Evolutionary conservation across 1,140 invertebrate genomes (phyloP).

Genomic region (Lordiphosa mommai): DNA sequence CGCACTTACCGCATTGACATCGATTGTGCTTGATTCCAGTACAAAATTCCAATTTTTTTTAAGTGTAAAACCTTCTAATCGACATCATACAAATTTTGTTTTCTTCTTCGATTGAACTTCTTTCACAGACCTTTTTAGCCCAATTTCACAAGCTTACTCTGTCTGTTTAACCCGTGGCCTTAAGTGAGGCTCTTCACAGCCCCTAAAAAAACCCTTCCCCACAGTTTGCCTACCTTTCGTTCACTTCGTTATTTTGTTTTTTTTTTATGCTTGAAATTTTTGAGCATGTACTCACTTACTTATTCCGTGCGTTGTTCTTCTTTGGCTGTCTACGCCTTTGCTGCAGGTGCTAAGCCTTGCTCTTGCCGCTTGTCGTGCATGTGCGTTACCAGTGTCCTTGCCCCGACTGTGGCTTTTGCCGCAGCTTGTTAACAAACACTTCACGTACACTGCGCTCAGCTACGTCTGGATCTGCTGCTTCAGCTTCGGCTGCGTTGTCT

Average conservation of each 20-base stretch:
- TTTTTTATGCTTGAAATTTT: constrained; percentile 18
- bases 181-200: constrained; percentile 28
- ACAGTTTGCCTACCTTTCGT: background rate
- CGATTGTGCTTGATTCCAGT: too few relatives aligned
- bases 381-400: constrained; percentile 29
- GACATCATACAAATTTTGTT: too few relatives aligned
- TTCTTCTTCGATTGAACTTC: too few relatives aligned
- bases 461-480: constrained; percentile 26
- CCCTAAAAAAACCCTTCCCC: constrained; percentile 15
- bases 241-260: constrained; percentile 12
- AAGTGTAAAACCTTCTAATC: too few relatives aligned
- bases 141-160: too few relatives aligned
- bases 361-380: constrained; percentile 14
- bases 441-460: constrained; percentile 66
- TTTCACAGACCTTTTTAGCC: too few relatives aligned
- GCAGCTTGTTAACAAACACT: constrained; percentile 60
- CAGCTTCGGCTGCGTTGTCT: constrained; percentile 53
- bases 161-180: too few relatives aligned
- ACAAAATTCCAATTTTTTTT: too few relatives aligned
- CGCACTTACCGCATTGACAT: too few relatives aligned
- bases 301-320: constrained; percentile 58
- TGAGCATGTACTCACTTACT: constrained; percentile 48
- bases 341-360: constrained; percentile 63
- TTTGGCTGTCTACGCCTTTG: constrained; percentile 40
- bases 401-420: constrained; percentile 14